Conservation (phyloP, 1,140 invertebrate genomes). For the Ceratina australensis region DNA sequence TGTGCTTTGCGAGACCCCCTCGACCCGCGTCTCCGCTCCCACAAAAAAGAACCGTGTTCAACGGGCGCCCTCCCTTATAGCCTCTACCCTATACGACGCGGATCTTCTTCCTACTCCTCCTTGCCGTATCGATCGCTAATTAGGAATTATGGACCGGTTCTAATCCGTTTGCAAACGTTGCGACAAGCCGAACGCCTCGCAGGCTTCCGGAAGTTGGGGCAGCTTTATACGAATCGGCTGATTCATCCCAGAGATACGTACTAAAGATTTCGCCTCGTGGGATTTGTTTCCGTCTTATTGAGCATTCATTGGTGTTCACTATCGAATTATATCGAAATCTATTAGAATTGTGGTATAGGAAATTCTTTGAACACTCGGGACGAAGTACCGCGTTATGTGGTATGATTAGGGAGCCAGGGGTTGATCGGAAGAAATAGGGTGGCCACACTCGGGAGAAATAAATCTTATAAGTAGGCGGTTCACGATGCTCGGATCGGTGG, state of each 20-base stretch:
- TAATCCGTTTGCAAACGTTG: constrained; percentile 38
- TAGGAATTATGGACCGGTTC: constrained; percentile 35
- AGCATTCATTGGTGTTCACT: no score
- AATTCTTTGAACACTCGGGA: background rate
- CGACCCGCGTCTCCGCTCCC: constrained; percentile 2
- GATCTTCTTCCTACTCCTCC: no score
- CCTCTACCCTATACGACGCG: background rate
- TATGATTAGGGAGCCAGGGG: background rate
- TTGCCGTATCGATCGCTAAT: constrained; percentile 37
- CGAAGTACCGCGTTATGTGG: background rate
- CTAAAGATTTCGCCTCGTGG: no score
- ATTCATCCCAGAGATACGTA: background rate
- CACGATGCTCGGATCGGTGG: constrained; percentile 58
- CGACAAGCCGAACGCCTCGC: background rate
- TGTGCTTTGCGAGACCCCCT: constrained; percentile 41
- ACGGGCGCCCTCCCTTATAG: constrained; percentile 25
- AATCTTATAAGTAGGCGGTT: constrained; percentile 66
- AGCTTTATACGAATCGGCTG: background rate
- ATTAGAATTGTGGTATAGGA: background rate
- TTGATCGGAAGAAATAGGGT: background rate
- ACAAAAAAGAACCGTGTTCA: constrained; percentile 48
- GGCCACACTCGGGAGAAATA: constrained; percentile 42
- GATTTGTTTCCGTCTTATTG: no score
- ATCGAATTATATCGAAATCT: background rate
- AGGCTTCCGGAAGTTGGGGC: background rate